These are phyloP conservation scores for Ormyrus nitidulus DNA, from an alignment of 2,888 invertebrate genomes.

Conservation along the genomic window DNA sequence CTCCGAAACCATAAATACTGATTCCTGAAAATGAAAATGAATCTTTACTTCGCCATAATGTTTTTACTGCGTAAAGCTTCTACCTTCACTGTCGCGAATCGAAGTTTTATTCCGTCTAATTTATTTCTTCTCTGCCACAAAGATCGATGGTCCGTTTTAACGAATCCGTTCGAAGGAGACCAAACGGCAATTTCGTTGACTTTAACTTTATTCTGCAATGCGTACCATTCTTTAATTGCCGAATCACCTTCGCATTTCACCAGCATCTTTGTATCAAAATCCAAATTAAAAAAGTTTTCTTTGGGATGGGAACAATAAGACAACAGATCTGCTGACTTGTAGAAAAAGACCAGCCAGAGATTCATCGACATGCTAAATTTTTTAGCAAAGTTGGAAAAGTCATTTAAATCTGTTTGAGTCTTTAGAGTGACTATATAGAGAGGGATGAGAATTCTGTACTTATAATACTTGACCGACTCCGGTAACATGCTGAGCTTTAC, in stretches of 20 bases:
- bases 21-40: not conserved
- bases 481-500: conserved; percentile 17
- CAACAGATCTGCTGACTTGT: conserved; percentile 14
- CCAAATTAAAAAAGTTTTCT: conserved; percentile 58
- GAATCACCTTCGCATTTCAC: conserved; percentile 58
- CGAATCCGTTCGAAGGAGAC: conserved; percentile 10
- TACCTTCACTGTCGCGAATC: conserved; percentile 59
- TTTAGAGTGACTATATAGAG: conserved; percentile 35
- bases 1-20: too few relatives aligned
- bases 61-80: not conserved
- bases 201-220: conserved; percentile 3
- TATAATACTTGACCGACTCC: conserved; percentile 19
- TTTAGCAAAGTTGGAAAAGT: conserved; percentile 58
- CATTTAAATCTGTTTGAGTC: conserved; percentile 11
- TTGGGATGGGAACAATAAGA: conserved; percentile 52
- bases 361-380: conserved; percentile 58
- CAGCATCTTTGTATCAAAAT: conserved; percentile 61
- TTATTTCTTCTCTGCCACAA: conserved; percentile 59
- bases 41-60: not conserved
- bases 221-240: conserved; percentile 62
- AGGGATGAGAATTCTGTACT: conserved; percentile 8
- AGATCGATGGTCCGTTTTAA: conserved; percentile 10
- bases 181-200: conserved; percentile 35
- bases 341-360: conserved; percentile 66
- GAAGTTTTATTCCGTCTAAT: conserved; percentile 57